These are phyloP conservation scores for Pachypeltis micranthus DNA, from an alignment of 1,140 invertebrate species.

Conservation along the genomic window DNA sequence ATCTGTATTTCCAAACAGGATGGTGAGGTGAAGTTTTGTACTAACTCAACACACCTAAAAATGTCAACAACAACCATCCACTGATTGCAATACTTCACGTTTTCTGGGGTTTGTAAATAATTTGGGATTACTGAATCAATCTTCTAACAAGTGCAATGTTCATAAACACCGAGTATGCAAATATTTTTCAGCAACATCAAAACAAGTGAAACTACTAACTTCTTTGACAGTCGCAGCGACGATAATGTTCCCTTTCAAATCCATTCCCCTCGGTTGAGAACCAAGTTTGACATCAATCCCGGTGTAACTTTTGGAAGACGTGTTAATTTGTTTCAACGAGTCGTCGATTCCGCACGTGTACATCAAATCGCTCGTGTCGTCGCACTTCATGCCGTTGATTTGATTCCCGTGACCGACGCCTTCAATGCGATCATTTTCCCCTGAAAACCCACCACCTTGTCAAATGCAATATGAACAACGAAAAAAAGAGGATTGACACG, in stretches of 20 bases:
- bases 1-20: too few relatives aligned
- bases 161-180: too few relatives aligned
- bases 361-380: constrained; percentile 45
- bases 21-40: too few relatives aligned
- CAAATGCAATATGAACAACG: too few relatives aligned
- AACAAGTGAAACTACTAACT: too few relatives aligned
- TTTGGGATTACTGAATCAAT: not conserved
- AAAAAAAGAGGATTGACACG: too few relatives aligned
- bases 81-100: too few relatives aligned
- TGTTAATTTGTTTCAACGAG: constrained; percentile 57
- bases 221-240: constrained; percentile 74
- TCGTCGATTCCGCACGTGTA: constrained; percentile 89
- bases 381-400: constrained; percentile 73
- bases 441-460: constrained; percentile 29
- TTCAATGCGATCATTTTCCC: constrained; percentile 61
- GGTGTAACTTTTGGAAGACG: constrained; percentile 51
- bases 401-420: constrained; percentile 89
- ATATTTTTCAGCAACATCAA: too few relatives aligned
- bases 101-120: too few relatives aligned
- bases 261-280: constrained; percentile 78
- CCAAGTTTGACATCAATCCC: constrained; percentile 61
- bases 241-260: constrained; percentile 58
- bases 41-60: too few relatives aligned
- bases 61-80: too few relatives aligned
- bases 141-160: too few relatives aligned